These are phyloP conservation scores for Nineta flava DNA, from an alignment of 2,888 invertebrate species.

Conservation along the genomic window DNA sequence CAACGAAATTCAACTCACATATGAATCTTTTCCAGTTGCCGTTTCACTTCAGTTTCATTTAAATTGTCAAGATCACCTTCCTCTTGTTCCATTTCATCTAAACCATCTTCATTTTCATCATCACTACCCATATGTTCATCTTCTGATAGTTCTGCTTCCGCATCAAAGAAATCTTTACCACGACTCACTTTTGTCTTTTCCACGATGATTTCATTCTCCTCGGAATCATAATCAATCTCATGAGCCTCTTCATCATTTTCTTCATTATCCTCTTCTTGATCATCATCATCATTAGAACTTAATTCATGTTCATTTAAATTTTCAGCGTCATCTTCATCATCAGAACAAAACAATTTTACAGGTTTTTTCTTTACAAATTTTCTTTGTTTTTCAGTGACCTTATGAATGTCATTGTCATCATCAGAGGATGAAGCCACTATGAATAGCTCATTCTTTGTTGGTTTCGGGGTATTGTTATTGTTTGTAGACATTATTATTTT, in stretches of 20 bases:
- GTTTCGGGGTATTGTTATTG: too few species aligned
- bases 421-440: neutral
- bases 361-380: neutral
- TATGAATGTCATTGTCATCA: neutral
- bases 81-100: slow-evolving; percentile 70
- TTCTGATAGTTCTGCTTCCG: slow-evolving; percentile 84
- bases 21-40: slow-evolving; percentile 72
- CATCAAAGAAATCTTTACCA: slow-evolving; percentile 62
- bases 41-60: slow-evolving; percentile 58
- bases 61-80: slow-evolving; percentile 71
- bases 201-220: slow-evolving; percentile 54
- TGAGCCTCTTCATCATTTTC: slow-evolving; percentile 26
- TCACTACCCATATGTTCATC: slow-evolving; percentile 71
- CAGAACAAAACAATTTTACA: neutral
- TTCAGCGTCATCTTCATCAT: neutral
- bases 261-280: slow-evolving; percentile 24
- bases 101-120: slow-evolving; percentile 69
- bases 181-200: slow-evolving; percentile 22
- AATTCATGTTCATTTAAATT: neutral
- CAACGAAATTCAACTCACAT: slow-evolving; percentile 55
- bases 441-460: neutral
- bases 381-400: neutral
- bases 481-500: too few species aligned
- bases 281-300: slow-evolving; percentile 8
- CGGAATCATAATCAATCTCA: slow-evolving; percentile 60